Evolutionary conservation across 2,113 vertebrate genomes (phyloP).

Genomic region (Phalacrocorax brasilianus): DNA sequence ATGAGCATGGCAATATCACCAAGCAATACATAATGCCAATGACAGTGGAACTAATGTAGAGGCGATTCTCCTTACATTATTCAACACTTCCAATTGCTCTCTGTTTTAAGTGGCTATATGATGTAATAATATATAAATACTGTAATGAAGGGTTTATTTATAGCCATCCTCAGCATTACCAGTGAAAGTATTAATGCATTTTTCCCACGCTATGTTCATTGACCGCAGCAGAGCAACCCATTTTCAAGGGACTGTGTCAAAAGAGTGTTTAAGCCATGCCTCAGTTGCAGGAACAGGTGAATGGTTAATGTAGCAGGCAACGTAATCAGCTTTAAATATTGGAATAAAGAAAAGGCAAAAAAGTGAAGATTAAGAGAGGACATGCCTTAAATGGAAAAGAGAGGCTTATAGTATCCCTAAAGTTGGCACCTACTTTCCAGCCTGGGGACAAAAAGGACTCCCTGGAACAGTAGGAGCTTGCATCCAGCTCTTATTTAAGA

Average conservation of each 20-base stretch:
- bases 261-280: slow-evolving; percentile 28
- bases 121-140: slow-evolving; percentile 72
- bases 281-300: neutral
- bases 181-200: slow-evolving; percentile 54
- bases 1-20: slow-evolving; percentile 9
- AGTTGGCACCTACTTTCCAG: neutral
- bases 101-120: slow-evolving; percentile 60
- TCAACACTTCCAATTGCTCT: slow-evolving; percentile 61
- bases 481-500: neutral
- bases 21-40: slow-evolving; percentile 57
- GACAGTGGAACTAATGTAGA: slow-evolving; percentile 70
- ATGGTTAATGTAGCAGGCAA: neutral
- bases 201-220: slow-evolving; percentile 59
- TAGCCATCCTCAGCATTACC: neutral
- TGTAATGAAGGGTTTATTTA: slow-evolving; percentile 65
- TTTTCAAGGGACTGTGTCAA: neutral
- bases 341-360: neutral
- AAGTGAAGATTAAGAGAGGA: neutral
- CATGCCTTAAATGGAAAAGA: neutral
- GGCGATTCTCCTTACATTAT: slow-evolving; percentile 60
- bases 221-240: neutral
- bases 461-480: neutral
- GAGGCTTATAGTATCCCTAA: neutral
- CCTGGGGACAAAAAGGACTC: neutral
- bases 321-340: neutral